These are phyloP conservation scores for Bugula neritina DNA, from an alignment of 2,888 invertebrate species.

Conservation along the genomic window DNA sequence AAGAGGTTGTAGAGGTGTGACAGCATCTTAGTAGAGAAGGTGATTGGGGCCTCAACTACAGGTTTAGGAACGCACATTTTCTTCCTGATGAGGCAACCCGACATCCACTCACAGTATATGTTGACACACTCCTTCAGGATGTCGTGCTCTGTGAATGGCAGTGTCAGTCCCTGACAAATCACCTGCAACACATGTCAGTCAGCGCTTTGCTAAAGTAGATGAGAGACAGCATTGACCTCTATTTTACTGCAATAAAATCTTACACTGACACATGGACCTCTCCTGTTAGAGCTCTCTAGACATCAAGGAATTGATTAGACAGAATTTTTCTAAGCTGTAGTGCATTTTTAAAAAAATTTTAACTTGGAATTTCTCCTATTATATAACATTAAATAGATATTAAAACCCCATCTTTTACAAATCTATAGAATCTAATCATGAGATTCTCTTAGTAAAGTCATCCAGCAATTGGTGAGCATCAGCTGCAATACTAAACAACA, in stretches of 20 bases:
- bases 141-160: conserved; percentile 83
- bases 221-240: conserved; percentile 3
- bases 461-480: too few species aligned
- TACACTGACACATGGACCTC: background rate
- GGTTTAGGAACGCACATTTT: conserved; percentile 83
- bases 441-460: too few species aligned
- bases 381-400: too few species aligned
- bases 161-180: conserved; percentile 81
- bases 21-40: conserved; percentile 82
- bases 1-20: conserved; percentile 89
- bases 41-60: conserved; percentile 78
- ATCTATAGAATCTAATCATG: too few species aligned
- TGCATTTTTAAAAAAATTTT: too few species aligned
- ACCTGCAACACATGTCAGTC: conserved; percentile 70
- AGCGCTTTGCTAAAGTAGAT: conserved; percentile 28
- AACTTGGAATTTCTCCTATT: too few species aligned
- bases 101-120: conserved; percentile 93
- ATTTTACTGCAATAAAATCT: background rate
- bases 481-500: too few species aligned
- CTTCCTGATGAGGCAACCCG: conserved; percentile 68
- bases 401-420: too few species aligned
- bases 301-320: too few species aligned
- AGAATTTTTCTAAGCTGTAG: too few species aligned
- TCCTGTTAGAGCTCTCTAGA: too few species aligned
- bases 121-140: conserved; percentile 91